Conservation (phyloP, 2,113 vertebrate genomes). For the Poeciliopsis occidentalis region DNA sequence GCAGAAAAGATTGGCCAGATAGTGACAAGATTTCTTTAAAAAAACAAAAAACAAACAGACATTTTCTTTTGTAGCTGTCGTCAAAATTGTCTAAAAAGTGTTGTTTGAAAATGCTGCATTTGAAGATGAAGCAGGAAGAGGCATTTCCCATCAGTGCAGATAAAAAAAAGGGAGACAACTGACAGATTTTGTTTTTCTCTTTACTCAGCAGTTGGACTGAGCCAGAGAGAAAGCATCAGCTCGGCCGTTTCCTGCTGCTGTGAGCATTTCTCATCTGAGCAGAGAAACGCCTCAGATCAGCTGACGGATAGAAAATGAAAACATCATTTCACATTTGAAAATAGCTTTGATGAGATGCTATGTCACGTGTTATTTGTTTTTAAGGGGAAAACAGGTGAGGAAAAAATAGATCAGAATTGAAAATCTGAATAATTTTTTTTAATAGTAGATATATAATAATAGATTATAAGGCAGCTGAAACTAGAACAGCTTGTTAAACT, state of each 20-base stretch:
- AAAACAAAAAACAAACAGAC: constrained; percentile 3
- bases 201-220: constrained; percentile 56
- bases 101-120: constrained; percentile 25
- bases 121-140: constrained; percentile 55
- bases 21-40: not conserved
- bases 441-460: too few species aligned
- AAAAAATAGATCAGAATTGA: too few species aligned
- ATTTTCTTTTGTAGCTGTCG: constrained; percentile 20
- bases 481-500: too few species aligned
- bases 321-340: not conserved
- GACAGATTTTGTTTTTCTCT: constrained; percentile 47
- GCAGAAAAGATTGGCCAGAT: constrained; percentile 36
- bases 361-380: not conserved
- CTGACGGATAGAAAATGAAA: not conserved
- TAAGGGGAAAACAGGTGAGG: too few species aligned
- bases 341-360: not conserved
- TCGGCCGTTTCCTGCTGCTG: constrained; percentile 46
- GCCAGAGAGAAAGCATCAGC: constrained; percentile 46
- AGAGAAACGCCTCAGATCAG: not conserved
- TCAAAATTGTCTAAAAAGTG: constrained; percentile 31
- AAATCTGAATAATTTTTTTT: too few species aligned
- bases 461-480: too few species aligned
- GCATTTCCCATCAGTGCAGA: constrained; percentile 35
- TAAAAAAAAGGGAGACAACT: constrained; percentile 36
- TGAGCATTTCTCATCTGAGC: not conserved